Base-by-base conservation (phyloP, 1,140 invertebrate genomes). In the Lepidostoma basale region DNA sequence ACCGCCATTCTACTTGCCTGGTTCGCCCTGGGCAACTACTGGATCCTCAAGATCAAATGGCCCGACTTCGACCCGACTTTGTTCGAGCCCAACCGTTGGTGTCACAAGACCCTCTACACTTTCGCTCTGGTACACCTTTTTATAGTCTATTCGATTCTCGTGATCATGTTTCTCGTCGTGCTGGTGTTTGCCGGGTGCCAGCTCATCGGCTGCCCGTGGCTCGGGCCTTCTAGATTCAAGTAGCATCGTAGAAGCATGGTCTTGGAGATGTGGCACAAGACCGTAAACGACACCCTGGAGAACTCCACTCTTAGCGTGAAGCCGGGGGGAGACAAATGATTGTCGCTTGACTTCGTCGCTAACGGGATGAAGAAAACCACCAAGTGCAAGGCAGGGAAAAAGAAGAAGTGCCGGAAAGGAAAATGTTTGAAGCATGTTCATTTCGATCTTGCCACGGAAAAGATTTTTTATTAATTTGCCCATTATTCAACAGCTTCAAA, bases 11-110 rank as follows among this genome's bases (percentile, higher is more conserved):
- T 94, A 0, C 80, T 90, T 60, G 86, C 80, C 9, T 93, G 91
- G 91, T 93, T 93, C 74, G 80, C 84, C 6, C 76, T 88, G 76
- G 92, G 92, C 14, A 93, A 93, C 79, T 91, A 89, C 75, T 92
- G 91, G 90, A 91, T 91, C n/a, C 80, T 91, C 25, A 83, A 84
- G 68, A 90, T 92, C 74, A 88, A 88, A 81, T 90, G 89, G 86
- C 91, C 91, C 10, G 86, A 89, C 62, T 90, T 86, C 76, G 78
- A 85, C 3, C 85, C 87, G 4, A 86, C 85, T 0, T 81, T 91
- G 25, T 90, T 88, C 76, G 86, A 91, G 59, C 89, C 89, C 0
- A 88, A 90, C 76, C 80, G 83, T 25, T 94, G 91, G 88, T 94
- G 92, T 76, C 85, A 91, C 77, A 86, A 87, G 58, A 90, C 88